These are phyloP conservation scores for Pyrgilauda ruficollis DNA, from an alignment of 2,113 vertebrate species.

Conservation along the genomic window DNA sequence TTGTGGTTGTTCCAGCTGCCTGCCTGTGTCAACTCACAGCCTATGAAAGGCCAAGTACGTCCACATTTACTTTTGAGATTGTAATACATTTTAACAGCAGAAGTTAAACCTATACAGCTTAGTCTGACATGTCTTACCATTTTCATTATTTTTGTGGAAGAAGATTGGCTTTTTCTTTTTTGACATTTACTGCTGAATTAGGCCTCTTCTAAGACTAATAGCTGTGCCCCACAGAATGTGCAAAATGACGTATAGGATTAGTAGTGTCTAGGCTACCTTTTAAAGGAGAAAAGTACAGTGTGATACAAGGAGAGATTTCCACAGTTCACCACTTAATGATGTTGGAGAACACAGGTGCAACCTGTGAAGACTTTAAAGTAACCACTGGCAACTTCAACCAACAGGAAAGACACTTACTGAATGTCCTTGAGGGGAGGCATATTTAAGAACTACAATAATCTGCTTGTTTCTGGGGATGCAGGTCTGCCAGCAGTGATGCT, in stretches of 20 bases:
- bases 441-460: accelerated
- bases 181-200: not conserved
- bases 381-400: not conserved
- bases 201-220: not conserved
- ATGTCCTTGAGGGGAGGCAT: not conserved
- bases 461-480: not conserved
- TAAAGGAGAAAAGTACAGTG: not conserved
- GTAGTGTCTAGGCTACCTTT: not conserved
- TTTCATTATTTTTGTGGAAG: not conserved
- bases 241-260: not conserved
- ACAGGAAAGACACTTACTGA: not conserved
- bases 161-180: not conserved
- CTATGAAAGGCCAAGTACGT: not conserved
- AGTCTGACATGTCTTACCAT: not conserved
- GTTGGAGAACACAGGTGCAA: not conserved
- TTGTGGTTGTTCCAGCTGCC: not conserved
- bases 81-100: not conserved
- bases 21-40: not conserved
- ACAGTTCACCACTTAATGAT: not conserved
- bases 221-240: not conserved
- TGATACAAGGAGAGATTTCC: not conserved
- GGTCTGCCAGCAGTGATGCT: not conserved
- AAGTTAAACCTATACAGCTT: not conserved
- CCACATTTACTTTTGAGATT: not conserved
- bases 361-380: not conserved